These are phyloP conservation scores for Callaeas wilsoni DNA, from an alignment of 2,113 vertebrate species.

Conservation along the genomic window DNA sequence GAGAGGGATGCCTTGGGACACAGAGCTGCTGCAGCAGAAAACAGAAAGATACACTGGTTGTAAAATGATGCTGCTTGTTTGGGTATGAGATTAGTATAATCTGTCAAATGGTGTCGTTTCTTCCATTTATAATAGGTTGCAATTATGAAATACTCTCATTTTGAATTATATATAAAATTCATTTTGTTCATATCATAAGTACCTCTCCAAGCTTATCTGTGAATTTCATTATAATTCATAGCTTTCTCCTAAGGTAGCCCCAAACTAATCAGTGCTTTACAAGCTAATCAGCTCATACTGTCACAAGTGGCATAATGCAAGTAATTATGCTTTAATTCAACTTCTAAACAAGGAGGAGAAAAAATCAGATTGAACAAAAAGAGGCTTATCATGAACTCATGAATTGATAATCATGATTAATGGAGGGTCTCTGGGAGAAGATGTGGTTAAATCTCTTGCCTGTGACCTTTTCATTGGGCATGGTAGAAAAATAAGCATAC, in stretches of 20 bases:
- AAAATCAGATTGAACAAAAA: conserved; percentile 56
- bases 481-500: not conserved
- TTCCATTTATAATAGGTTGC: not conserved
- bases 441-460: conserved; percentile 51
- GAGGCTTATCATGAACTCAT: conserved; percentile 43
- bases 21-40: not conserved
- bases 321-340: conserved; percentile 67
- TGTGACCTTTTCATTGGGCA: not conserved
- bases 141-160: conserved; percentile 46
- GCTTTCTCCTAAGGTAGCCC: conserved; percentile 31
- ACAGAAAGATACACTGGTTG: not conserved
- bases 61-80: not conserved
- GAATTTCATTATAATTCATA: conserved; percentile 58
- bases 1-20: not conserved
- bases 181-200: conserved; percentile 42
- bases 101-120: not conserved
- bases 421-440: conserved; percentile 22
- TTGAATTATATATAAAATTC: conserved; percentile 33
- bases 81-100: conserved; percentile 40
- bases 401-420: conserved; percentile 61
- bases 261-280: conserved; percentile 61
- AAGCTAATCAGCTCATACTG: conserved; percentile 67
- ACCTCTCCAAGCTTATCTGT: conserved; percentile 42
- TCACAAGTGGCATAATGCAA: conserved; percentile 62
- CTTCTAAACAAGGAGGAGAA: conserved; percentile 59